A percentile compares a stretch with the other conserved stretches of the same genome.
These are phyloP conservation scores for Ostrea edulis DNA, from an alignment of 1,140 invertebrate genomes.

Conservation along the genomic window DNA sequence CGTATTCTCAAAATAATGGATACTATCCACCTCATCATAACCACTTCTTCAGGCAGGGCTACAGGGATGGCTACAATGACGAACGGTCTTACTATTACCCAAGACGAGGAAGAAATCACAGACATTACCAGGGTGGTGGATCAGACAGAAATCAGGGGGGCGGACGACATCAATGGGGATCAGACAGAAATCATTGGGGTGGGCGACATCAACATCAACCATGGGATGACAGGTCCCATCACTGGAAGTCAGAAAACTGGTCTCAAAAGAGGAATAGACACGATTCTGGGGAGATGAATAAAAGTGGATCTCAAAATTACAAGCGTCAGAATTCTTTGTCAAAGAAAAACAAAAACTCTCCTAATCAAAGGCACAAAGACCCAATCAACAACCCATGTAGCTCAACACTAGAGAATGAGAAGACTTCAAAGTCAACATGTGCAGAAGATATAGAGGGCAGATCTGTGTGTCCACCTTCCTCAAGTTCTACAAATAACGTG, in stretches of 20 bases:
- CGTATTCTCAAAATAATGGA: background rate
- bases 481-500: background rate
- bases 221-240: background rate
- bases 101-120: background rate
- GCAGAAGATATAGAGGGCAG: background rate
- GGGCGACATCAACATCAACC: background rate
- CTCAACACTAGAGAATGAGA: background rate
- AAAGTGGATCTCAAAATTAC: background rate
- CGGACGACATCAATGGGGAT: background rate
- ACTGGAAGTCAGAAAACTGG: background rate
- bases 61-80: constrained; percentile 15
- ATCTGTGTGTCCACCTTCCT: background rate
- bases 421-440: background rate
- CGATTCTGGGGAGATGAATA: background rate
- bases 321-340: background rate
- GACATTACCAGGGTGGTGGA: background rate
- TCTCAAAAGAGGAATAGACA: background rate
- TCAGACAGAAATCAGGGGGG: background rate
- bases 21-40: background rate
- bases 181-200: background rate
- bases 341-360: background rate
- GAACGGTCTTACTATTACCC: background rate
- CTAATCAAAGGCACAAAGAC: background rate
- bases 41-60: background rate
- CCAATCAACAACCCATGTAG: background rate